These are phyloP conservation scores for Epizoanthus ramosus DNA, from an alignment of 92 coral and sea anemone species.

Conservation along the genomic window DNA sequence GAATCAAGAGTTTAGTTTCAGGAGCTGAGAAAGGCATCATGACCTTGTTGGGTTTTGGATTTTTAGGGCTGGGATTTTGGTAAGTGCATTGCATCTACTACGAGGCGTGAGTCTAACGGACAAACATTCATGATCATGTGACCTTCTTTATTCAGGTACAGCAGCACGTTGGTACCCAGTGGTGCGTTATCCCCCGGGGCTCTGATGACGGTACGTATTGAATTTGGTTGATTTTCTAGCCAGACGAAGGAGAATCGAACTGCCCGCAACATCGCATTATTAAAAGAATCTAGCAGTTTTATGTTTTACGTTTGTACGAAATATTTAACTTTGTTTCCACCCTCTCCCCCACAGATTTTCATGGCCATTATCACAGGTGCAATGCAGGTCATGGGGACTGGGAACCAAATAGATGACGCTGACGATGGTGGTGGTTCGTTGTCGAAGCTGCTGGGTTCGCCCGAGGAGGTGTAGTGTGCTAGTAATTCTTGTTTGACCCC, in stretches of 20 bases:
- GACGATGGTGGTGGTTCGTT: constrained; percentile 61
- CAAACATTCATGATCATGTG: background rate
- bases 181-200: constrained; percentile 91
- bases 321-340: background rate
- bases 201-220: constrained; percentile 78
- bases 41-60: constrained; percentile 71
- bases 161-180: constrained; percentile 70
- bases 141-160: constrained; percentile 70
- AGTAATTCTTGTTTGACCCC: background rate
- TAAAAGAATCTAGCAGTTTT: background rate
- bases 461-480: constrained; percentile 48
- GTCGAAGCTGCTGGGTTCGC: constrained; percentile 57
- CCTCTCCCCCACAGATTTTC: constrained; percentile 61
- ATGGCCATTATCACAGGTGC: constrained; percentile 85
- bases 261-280: background rate
- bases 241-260: background rate
- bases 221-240: too few species aligned
- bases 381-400: constrained; percentile 85
- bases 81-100: constrained; percentile 35
- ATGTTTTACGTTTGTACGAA: background rate
- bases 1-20: constrained; percentile 72
- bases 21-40: constrained; percentile 80
- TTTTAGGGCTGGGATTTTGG: constrained; percentile 95
- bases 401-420: constrained; percentile 69
- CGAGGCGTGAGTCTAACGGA: background rate